Conservation (phyloP, 2,113 vertebrate genomes). For the Anhinga anhinga region DNA sequence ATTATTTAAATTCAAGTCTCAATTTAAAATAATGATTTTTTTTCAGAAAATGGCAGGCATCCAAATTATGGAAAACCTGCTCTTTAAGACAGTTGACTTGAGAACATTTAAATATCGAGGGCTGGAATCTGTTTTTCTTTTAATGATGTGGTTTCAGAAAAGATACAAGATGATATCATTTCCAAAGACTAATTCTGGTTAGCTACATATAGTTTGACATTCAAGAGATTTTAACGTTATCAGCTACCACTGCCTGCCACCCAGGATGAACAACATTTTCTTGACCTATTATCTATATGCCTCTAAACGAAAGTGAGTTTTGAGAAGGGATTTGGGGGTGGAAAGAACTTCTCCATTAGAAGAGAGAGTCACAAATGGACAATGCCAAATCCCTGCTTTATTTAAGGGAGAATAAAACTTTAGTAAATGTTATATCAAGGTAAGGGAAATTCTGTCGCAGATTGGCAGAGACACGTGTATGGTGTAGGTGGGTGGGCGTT, state of each 20-base stretch:
- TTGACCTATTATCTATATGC: slow-evolving; percentile 19
- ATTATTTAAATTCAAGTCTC: not conserved
- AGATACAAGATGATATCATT: slow-evolving; percentile 5
- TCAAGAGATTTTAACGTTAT: slow-evolving; percentile 40
- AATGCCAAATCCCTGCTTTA: not conserved
- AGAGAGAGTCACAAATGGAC: not conserved
- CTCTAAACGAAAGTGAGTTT: not conserved
- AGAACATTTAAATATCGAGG: slow-evolving; percentile 31
- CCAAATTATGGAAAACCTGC: slow-evolving; percentile 25
- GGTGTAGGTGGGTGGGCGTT: not conserved
- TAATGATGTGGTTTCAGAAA: slow-evolving; percentile 8
- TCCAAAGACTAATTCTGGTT: not conserved
- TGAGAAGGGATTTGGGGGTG: not conserved
- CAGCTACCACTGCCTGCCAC: not conserved
- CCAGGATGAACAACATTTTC: not conserved
- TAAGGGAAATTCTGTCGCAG: not conserved
- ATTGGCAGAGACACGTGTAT: not conserved
- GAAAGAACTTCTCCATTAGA: not conserved
- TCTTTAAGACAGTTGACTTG: slow-evolving; percentile 8
- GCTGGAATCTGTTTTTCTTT: slow-evolving; percentile 23
- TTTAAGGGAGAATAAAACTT: not conserved
- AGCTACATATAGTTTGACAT: slow-evolving; percentile 29
- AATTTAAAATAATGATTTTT: slow-evolving; percentile 3
- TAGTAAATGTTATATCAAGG: not conserved
- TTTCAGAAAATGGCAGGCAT: slow-evolving; percentile 8